These are phyloP conservation scores for Melanargia galathea DNA, from an alignment of 2,888 invertebrate genomes.

Conservation along the genomic window DNA sequence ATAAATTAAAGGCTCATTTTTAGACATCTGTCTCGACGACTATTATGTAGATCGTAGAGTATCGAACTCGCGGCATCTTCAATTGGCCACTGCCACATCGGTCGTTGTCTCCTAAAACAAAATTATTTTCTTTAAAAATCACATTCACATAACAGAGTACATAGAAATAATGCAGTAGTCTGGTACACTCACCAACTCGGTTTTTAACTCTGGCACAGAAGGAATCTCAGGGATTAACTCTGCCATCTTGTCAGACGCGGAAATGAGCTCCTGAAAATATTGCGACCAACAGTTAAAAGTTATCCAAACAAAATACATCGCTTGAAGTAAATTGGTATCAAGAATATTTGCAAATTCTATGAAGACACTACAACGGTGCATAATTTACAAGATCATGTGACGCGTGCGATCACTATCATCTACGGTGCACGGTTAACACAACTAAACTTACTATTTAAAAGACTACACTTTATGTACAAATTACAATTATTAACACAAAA, in stretches of 20 bases:
- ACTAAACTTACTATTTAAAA: background rate
- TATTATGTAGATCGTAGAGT: conserved; percentile 40
- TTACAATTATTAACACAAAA: background rate
- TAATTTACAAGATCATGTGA: conserved; percentile 8
- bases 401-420: conserved; percentile 19
- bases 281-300: conserved; percentile 12
- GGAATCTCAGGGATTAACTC: conserved; percentile 74
- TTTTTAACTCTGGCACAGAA: conserved; percentile 69
- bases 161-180: background rate
- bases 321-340: background rate
- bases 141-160: background rate
- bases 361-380: conserved; percentile 5
- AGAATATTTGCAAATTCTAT: conserved; percentile 1
- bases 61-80: conserved; percentile 45
- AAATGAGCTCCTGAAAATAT: conserved; percentile 63
- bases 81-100: conserved; percentile 62
- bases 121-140: background rate
- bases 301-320: background rate
- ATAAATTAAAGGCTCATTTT: conserved; percentile 77
- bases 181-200: conserved; percentile 63
- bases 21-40: conserved; percentile 57
- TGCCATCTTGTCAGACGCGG: conserved; percentile 67
- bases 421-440: conserved; percentile 22
- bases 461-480: conserved; percentile 10
- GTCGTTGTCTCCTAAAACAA: conserved; percentile 57